phyloP scores from a whole-genome alignment of 2,113 vertebrate species.

The Pelecanus crispus region DNA sequence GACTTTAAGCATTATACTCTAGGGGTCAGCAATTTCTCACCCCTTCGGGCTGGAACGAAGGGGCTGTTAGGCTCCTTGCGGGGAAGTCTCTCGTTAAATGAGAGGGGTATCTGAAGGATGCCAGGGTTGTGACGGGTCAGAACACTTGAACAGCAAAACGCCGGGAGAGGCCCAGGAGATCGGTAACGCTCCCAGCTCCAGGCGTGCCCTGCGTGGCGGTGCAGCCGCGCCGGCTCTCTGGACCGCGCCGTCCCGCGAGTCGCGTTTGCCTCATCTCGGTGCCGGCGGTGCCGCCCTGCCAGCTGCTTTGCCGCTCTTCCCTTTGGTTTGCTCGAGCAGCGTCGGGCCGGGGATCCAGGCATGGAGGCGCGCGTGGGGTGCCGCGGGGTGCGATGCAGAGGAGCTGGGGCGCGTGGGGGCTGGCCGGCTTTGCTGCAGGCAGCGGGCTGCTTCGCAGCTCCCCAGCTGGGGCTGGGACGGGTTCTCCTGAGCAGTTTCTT shows the following conservation, averaged over 20 bases:
- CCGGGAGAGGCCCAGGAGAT: neutral
- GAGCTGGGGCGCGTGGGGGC: accelerated
- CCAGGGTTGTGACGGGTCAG: neutral
- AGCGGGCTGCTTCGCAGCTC: neutral
- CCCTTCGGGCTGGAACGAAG: neutral
- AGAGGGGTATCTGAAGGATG: neutral
- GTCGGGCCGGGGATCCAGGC: too few relatives aligned
- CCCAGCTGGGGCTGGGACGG: neutral
- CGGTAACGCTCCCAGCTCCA: neutral
- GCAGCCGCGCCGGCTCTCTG: neutral
- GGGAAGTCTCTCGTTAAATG: accelerated
- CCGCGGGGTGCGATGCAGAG: neutral
- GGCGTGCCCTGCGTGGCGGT: neutral
- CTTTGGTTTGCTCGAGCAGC: neutral
- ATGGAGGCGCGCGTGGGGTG: accelerated
- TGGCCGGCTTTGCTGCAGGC: neutral
- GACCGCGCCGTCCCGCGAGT: accelerated
- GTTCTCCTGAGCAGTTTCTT: accelerated
- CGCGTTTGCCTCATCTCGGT: too few relatives aligned
- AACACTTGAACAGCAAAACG: neutral
- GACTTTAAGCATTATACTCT: neutral
- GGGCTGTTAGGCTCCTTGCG: neutral
- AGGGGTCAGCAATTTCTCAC: neutral
- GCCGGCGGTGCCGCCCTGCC: neutral
- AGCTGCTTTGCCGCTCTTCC: neutral